Percentiles rank a stretch among this genome's conserved stretches.
These are phyloP conservation scores for Microtus ochrogaster DNA, from an alignment of 2,113 vertebrate species.

Conservation along the genomic window DNA sequence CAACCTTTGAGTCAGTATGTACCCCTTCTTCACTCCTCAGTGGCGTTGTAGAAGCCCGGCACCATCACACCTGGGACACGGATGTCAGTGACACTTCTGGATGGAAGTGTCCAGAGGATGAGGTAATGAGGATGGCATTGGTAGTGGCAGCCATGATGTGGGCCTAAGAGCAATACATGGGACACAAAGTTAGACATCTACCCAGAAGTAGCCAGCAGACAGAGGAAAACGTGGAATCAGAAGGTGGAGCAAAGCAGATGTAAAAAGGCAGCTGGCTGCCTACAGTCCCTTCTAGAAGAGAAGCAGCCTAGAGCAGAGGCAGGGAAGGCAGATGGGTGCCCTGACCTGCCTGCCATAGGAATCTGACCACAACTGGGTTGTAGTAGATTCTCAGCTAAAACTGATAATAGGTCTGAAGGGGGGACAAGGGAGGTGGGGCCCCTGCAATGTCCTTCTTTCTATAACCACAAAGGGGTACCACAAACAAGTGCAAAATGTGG, in stretches of 20 bases:
- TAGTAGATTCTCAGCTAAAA: not conserved
- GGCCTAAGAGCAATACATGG: not conserved
- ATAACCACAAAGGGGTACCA: not conserved
- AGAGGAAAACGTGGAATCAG: not conserved
- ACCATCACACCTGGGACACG: not conserved
- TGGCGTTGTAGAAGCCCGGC: not conserved
- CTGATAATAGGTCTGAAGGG: not conserved
- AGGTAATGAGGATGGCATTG: not conserved
- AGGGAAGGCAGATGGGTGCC: not conserved
- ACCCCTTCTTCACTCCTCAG: not conserved
- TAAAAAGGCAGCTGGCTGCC: not conserved
- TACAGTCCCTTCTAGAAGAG: not conserved
- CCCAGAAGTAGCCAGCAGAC: not conserved
- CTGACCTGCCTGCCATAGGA: not conserved
- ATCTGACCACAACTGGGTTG: not conserved
- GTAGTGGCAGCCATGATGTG: not conserved
- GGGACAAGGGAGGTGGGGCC: not conserved
- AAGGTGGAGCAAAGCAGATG: not conserved
- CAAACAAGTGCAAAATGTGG: not conserved
- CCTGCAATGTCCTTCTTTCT: not conserved
- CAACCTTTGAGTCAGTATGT: not conserved
- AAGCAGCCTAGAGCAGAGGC: not conserved
- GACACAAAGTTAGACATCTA: not conserved
- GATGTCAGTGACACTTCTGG: not conserved
- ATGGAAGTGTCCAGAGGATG: not conserved